Evolutionary conservation across 2,797 vertebrate species (phyloP).

Genomic region (Sebastes wilsoni): DNA sequence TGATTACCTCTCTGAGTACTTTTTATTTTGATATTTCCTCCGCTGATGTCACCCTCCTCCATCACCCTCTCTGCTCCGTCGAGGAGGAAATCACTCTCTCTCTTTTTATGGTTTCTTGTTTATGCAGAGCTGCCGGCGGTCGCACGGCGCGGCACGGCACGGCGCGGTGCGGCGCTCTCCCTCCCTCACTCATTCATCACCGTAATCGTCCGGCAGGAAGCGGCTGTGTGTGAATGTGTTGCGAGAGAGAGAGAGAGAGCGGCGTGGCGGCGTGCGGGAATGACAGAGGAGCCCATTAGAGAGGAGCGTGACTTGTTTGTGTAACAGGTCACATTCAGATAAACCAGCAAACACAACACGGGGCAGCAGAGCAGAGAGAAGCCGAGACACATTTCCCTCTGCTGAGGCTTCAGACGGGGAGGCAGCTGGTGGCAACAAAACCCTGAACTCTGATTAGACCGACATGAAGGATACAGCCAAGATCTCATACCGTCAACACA

Average conservation of each 20-base stretch:
- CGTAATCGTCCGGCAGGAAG: conserved; percentile 20
- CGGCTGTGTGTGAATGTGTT: conserved; percentile 4
- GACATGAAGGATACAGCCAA: too few relatives aligned
- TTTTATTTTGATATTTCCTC: not conserved
- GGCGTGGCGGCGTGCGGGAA: not conserved
- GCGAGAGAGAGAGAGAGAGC: not conserved
- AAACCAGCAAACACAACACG: not conserved
- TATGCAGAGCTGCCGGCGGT: conserved; percentile 17
- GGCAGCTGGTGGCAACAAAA: not conserved
- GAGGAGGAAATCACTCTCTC: conserved; percentile 17
- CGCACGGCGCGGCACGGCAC: not conserved
- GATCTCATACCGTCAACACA: too few relatives aligned
- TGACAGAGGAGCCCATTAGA: conserved; percentile 54
- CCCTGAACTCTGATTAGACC: not conserved
- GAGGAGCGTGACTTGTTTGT: conserved; percentile 44
- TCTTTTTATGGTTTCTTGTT: conserved; percentile 5
- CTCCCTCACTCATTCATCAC: conserved; percentile 38
- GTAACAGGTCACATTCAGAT: conserved; percentile 31
- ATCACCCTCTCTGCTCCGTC: not conserved
- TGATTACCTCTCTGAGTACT: not conserved
- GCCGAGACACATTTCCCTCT: not conserved
- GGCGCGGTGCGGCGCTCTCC: not conserved
- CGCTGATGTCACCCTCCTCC: conserved; percentile 5
- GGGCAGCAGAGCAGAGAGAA: not conserved
- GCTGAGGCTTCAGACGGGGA: not conserved